Percentiles rank a stretch among this genome's conserved stretches.
Conservation (phyloP, 2,113 vertebrate genomes). For the Gavia stellata region DNA sequence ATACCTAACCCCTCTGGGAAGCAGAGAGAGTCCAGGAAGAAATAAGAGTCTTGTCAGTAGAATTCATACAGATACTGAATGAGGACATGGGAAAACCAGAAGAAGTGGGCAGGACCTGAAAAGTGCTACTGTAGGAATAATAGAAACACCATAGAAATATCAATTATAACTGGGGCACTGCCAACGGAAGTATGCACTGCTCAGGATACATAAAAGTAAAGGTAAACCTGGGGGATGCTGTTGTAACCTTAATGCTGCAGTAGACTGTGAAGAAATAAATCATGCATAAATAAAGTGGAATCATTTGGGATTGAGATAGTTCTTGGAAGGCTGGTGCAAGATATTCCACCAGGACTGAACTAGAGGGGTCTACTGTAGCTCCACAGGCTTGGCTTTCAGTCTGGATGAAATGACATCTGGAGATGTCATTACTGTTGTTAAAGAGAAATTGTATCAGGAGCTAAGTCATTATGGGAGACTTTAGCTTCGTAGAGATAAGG, state of each 20-base stretch:
- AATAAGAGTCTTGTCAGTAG: neutral
- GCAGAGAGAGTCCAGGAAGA: neutral
- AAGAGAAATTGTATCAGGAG: constrained; percentile 1
- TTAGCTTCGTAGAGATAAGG: neutral
- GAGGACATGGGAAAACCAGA: constrained; percentile 50
- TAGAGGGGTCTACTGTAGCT: neutral
- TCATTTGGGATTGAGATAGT: neutral
- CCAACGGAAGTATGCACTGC: neutral
- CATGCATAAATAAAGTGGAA: neutral
- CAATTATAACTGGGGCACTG: neutral
- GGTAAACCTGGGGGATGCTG: neutral
- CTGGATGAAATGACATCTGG: too few species aligned
- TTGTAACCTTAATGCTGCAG: neutral
- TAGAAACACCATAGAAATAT: constrained; percentile 7
- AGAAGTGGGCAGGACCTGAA: neutral
- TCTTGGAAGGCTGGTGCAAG: neutral
- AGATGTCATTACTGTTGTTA: neutral
- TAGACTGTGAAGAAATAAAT: neutral
- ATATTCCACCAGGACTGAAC: neutral
- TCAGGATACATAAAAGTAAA: neutral
- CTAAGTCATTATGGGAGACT: neutral
- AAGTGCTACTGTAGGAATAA: neutral
- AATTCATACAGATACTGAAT: neutral
- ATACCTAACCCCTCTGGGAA: neutral
- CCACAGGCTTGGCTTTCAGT: neutral